A percentile compares a stretch with the other conserved stretches of the same genome.
Conservation (phyloP, 2,113 vertebrate species). For the Otus sunia region DNA sequence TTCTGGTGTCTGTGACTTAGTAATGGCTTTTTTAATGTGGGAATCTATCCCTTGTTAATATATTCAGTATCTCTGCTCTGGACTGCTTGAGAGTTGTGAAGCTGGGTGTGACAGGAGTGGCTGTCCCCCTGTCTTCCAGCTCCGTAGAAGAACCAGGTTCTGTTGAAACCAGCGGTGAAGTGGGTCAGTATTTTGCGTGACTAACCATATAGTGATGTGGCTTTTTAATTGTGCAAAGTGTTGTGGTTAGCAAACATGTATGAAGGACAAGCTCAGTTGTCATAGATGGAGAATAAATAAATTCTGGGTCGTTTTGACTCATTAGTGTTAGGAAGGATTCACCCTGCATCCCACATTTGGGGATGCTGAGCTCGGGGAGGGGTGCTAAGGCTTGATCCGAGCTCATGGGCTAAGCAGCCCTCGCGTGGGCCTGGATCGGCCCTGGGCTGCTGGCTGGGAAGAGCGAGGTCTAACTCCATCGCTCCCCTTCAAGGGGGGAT, state of each 20-base stretch:
- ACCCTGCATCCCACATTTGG: too few species aligned
- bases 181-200: not conserved
- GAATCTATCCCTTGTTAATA: not conserved
- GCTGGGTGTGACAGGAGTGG: not conserved
- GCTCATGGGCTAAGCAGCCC: rapidly evolving
- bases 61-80: not conserved
- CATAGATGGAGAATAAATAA: rapidly evolving
- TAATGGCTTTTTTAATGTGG: not conserved
- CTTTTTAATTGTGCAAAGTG: not conserved
- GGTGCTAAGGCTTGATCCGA: rapidly evolving
- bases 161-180: not conserved
- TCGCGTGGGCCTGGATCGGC: rapidly evolving
- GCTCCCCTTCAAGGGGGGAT: rapidly evolving
- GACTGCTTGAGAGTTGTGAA: not conserved
- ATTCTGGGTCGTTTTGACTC: not conserved
- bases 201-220: not conserved
- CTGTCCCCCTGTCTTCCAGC: not conserved
- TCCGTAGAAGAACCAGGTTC: not conserved
- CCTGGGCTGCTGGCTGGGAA: too few species aligned
- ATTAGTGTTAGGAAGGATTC: rapidly evolving
- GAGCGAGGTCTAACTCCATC: rapidly evolving
- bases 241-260: rapidly evolving
- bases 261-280: not conserved
- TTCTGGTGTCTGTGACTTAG: not conserved
- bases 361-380: too few species aligned